Base-by-base conservation (phyloP, 2,888 invertebrate species). In the Salticus scenicus region DNA sequence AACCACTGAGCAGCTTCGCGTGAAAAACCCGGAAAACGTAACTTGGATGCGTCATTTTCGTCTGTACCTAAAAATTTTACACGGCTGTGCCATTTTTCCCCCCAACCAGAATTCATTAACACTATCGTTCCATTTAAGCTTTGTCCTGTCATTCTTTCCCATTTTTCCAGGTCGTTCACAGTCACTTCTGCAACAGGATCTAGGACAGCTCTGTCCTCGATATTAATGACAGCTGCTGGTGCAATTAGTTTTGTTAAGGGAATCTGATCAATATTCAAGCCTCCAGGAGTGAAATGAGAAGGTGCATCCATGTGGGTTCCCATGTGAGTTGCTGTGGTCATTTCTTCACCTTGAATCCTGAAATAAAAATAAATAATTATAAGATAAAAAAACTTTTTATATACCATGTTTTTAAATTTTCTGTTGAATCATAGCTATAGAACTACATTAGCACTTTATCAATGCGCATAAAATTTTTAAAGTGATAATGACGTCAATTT, bases 1-100 rank as follows among this genome's bases (percentile, higher is more conserved):
- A 95, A 92, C 93, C 94, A 94, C 77, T 93, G 91, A 0, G 94
- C 94, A 20, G 94, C 93, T 69, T 93, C 93, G n/a, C 88, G 91
- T 92, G 67, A 93, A 93, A 94, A 88, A 41, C 94, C 94, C 92
- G 89, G 87, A 90, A 91, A 88, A 31, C 85, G 87, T 1, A 88
- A 57, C 8, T 83, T 67, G 8, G 42, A 81, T 0, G 66, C n/a
- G 72, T 88, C 87, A 10, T 67, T 64, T 24, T 75, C 82, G 0
- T 83, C 69, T 5, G 81, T 87, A 8, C 89, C 89, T 64, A 87
- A 86, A 73, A 88, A 89, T 7, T 76, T 85, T 17, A 72, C 37
- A 28, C 67, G 76, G 47, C 88, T 73, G n/a, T 63, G 71, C 89
- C 91, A 92, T 71, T 88, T 89, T 4, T 77, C 81, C 1, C 87